Evolutionary conservation across 2,113 vertebrate species (phyloP).

Genomic region (Tyrannus savana): DNA sequence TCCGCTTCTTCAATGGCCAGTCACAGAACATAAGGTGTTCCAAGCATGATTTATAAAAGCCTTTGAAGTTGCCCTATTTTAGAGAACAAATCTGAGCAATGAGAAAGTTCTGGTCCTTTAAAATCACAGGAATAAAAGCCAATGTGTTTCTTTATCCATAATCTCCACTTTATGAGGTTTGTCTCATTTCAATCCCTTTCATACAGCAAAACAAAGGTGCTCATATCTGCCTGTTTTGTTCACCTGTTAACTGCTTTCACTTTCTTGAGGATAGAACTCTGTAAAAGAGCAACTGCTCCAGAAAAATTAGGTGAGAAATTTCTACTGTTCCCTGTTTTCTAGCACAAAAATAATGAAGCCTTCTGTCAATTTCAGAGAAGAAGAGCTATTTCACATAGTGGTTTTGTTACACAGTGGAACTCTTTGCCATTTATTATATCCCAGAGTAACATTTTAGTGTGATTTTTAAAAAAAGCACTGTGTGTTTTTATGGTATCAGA

Average conservation of each 20-base stretch:
- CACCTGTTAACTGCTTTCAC: background rate
- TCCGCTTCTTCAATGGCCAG: background rate
- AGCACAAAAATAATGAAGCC: constrained; percentile 13
- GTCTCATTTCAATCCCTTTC: background rate
- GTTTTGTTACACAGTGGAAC: background rate
- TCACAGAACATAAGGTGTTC: background rate
- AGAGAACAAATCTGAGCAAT: background rate
- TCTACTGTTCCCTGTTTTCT: background rate
- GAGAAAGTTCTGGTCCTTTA: background rate
- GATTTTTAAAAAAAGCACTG: background rate
- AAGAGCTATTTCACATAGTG: background rate
- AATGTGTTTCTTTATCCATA: background rate
- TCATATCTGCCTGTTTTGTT: background rate
- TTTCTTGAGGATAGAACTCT: background rate
- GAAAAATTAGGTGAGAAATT: constrained; percentile 33
- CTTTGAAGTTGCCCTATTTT: background rate
- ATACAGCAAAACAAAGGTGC: background rate
- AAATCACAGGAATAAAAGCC: background rate
- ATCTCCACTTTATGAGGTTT: background rate
- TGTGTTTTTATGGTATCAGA: background rate
- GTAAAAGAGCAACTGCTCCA: background rate
- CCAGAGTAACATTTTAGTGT: background rate
- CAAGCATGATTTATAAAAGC: background rate
- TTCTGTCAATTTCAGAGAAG: constrained; percentile 7
- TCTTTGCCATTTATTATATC: background rate